Base-by-base conservation (phyloP, 2,888 invertebrate genomes). In the Pristionchus entomophagus region DNA sequence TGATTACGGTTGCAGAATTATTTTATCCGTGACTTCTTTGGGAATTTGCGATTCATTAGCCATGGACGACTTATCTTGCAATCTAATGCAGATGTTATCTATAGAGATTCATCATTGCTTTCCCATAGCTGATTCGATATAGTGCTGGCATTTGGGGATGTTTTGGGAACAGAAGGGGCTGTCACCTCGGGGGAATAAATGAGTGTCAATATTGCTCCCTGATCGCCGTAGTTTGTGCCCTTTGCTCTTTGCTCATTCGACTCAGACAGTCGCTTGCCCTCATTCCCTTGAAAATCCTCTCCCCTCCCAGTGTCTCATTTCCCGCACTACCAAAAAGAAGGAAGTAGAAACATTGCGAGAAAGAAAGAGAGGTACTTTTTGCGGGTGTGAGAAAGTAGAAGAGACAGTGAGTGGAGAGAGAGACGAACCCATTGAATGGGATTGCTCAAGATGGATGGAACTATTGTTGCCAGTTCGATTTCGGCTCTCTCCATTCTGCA, bases 321-420 rank as follows among this genome's bases (percentile, higher is more conserved):
- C 73, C 73, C 73, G 73, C 73, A 73, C 65, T 65, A 35, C 14
- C 65, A 65, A 62, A 14, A n/a, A n/a, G n/a, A n/a, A n/a, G n/a
- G 45, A 45, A 65, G 65, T 29, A 59, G 65, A 65, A 65, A 65
- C 65, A 65, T 29, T 29, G 65, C 35, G 73, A 45, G n/a, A n/a
- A n/a, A n/a, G n/a, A n/a, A n/a, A n/a, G n/a, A n/a, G 73, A 45
- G 38, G 45, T 41, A n/a, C 73, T 73, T 80, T 80, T 80, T 80
- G 29, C 41, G 51, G 22, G 80, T 80, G 80, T 80, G 80, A 53
- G 80, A 80, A 73, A 73, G 26, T 73, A n/a, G 41, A 19, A 0
- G 38, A 73, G 82, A 45, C 32, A 51, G 14, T n/a, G 51, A 53
- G 32, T 10, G 10, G 26, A 5, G 80, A 53, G 56, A 56, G 73